Evolutionary conservation across 2,113 vertebrate genomes (phyloP).

Genomic region (Coptodon bakossiorum): DNA sequence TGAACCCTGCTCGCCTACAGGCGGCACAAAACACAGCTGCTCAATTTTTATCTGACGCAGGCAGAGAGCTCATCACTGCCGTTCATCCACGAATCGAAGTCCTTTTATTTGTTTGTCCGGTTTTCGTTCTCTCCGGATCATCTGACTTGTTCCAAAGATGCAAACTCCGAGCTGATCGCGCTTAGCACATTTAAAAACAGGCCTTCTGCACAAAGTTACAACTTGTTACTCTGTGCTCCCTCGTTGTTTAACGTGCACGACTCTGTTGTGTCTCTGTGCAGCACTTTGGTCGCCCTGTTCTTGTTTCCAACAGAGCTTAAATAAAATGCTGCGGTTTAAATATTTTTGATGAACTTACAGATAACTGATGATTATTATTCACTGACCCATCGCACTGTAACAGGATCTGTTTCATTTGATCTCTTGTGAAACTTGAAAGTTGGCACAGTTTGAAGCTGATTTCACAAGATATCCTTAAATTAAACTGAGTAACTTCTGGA

Average conservation of each 20-base stretch:
- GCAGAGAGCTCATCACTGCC: background rate
- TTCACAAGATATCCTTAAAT: background rate
- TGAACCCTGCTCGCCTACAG: background rate
- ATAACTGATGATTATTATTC: background rate
- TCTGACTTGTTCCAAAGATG: rapidly evolving
- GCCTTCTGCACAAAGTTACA: background rate
- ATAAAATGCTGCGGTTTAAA: background rate
- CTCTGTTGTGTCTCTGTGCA: background rate
- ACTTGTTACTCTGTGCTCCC: rapidly evolving
- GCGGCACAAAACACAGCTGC: background rate
- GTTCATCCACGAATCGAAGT: rapidly evolving
- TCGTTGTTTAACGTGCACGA: background rate
- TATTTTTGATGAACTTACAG: background rate
- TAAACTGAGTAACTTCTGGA: rapidly evolving
- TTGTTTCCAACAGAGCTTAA: background rate
- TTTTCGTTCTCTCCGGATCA: background rate
- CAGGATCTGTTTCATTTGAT: background rate
- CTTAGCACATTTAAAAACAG: background rate
- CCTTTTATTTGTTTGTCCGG: background rate
- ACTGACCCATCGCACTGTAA: rapidly evolving
- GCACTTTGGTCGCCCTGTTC: background rate
- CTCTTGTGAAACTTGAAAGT: background rate
- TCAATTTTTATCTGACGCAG: background rate
- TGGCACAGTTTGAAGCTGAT: background rate
- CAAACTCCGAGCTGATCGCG: rapidly evolving